Percentiles rank a stretch among this genome's conserved stretches.
These are phyloP conservation scores for Archips crataeganus DNA, from an alignment of 2,888 invertebrate species.

Conservation along the genomic window DNA sequence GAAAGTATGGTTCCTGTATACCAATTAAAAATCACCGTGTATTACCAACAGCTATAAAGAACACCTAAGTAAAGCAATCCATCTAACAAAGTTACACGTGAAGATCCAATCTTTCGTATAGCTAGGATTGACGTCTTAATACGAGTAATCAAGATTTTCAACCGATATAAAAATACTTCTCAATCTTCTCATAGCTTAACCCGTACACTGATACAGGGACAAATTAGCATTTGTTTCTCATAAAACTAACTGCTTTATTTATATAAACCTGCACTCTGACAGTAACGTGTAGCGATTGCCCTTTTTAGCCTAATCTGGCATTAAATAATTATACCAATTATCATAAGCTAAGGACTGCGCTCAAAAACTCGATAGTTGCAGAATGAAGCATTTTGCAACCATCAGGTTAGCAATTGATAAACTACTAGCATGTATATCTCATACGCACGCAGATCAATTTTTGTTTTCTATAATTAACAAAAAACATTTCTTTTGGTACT, in stretches of 20 bases:
- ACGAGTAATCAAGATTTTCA: not conserved
- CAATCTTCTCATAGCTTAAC: conserved; percentile 28
- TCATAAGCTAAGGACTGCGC: conserved; percentile 44
- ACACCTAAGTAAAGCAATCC: not conserved
- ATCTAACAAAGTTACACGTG: not conserved
- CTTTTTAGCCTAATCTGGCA: conserved; percentile 53
- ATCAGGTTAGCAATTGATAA: not conserved
- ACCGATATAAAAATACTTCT: conserved; percentile 25
- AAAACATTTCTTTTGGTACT: too few species aligned
- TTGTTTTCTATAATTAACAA: too few species aligned
- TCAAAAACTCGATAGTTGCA: not conserved
- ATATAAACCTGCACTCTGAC: conserved; percentile 32
- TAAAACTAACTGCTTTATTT: conserved; percentile 48
- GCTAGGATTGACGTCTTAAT: conserved; percentile 15
- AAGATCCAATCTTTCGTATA: not conserved
- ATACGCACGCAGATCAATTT: too few species aligned
- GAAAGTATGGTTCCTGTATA: too few species aligned
- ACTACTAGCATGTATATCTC: too few species aligned
- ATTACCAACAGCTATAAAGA: too few species aligned
- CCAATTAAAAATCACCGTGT: too few species aligned
- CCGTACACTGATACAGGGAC: conserved; percentile 29
- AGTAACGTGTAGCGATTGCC: conserved; percentile 47
- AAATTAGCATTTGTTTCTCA: conserved; percentile 53
- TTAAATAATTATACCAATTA: conserved; percentile 54
- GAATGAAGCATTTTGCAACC: not conserved